Evolutionary conservation across 2,113 vertebrate genomes (phyloP).

Genomic region (Diadophis punctatus): DNA sequence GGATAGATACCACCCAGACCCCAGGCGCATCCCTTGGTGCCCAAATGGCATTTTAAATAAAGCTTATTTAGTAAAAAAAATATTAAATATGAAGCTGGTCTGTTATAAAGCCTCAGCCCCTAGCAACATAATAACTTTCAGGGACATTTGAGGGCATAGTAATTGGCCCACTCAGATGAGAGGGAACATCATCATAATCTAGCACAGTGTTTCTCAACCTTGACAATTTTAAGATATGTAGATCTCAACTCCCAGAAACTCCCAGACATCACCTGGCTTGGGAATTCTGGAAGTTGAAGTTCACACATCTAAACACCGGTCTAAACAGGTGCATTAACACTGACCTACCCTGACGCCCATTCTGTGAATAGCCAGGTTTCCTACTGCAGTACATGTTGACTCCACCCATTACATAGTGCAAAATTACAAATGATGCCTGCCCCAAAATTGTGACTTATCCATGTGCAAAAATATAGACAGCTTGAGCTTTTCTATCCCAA

Average conservation of each 20-base stretch:
- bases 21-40: background rate
- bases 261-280: background rate
- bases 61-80: background rate
- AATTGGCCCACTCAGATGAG: background rate
- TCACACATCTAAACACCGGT: background rate
- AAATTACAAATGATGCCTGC: background rate
- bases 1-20: background rate
- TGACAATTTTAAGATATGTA: background rate
- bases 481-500: background rate
- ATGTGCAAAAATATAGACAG: background rate
- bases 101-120: background rate
- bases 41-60: background rate
- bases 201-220: background rate
- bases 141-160: background rate
- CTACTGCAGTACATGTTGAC: background rate
- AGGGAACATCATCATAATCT: background rate
- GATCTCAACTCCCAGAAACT: background rate
- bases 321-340: background rate
- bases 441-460: background rate
- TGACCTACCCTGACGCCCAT: background rate
- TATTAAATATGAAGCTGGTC: background rate
- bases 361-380: background rate
- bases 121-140: background rate
- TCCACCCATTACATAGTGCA: background rate
- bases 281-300: background rate